These are phyloP conservation scores for Neomicropteryx cornuta DNA, from an alignment of 1,140 invertebrate genomes.

Conservation along the genomic window DNA sequence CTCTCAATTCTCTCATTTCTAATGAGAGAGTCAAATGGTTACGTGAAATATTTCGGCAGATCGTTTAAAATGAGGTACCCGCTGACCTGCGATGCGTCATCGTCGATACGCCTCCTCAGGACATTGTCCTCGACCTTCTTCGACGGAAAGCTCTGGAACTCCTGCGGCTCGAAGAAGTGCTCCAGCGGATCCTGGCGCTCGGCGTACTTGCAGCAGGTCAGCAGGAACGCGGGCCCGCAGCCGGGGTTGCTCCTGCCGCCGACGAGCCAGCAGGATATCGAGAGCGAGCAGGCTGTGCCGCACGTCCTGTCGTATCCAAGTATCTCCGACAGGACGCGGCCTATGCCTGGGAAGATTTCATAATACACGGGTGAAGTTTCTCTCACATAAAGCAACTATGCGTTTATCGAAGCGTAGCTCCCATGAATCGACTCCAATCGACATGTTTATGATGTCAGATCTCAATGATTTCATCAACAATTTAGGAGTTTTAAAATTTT, in stretches of 20 bases:
- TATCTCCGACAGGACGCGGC: constrained; percentile 41
- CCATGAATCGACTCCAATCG: too few species aligned
- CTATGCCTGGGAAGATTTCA: constrained; percentile 15
- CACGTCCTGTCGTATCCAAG: constrained; percentile 50
- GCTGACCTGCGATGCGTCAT: constrained; percentile 29
- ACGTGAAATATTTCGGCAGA: background rate
- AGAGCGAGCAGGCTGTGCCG: constrained; percentile 49
- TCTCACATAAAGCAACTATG: background rate
- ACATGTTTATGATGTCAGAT: too few species aligned
- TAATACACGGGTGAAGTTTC: background rate
- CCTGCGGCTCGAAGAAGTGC: constrained; percentile 25
- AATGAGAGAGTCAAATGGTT: background rate
- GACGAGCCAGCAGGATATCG: constrained; percentile 59
- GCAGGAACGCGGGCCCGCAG: constrained; percentile 54
- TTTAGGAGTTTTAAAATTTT: too few species aligned
- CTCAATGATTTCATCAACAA: too few species aligned
- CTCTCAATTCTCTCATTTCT: too few species aligned
- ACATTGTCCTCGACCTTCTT: constrained; percentile 27
- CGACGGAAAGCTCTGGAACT: constrained; percentile 24
- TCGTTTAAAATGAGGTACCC: constrained; percentile 2
- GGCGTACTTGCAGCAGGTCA: constrained; percentile 51
- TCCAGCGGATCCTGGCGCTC: constrained; percentile 26
- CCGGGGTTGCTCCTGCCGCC: constrained; percentile 50
- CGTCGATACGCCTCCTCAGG: constrained; percentile 32
- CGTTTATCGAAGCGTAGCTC: too few species aligned